Conservation (phyloP, 2,888 invertebrate genomes). For the Hypercompe scribonia region DNA sequence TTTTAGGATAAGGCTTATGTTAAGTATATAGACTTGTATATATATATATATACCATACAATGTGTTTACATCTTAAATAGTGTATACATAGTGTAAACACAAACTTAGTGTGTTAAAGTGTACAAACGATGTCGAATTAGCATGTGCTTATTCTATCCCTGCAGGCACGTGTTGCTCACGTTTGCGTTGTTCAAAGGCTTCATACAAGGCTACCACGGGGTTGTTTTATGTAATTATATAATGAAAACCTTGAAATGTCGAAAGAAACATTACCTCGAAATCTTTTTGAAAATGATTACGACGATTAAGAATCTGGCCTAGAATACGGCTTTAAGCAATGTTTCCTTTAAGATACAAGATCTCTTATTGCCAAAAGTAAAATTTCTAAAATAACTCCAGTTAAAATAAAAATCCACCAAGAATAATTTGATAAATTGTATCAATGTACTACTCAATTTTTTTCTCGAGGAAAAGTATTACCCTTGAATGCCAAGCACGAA, state of each 20-base stretch:
- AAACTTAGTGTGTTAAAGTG: not conserved
- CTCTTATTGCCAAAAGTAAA: not conserved
- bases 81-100: no score
- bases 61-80: no score
- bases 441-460: not conserved
- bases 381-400: no score
- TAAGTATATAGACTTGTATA: no score
- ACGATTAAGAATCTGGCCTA: no score
- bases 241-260: not conserved
- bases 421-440: not conserved
- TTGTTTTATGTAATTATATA: not conserved
- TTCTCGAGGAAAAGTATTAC: not conserved
- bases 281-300: no score
- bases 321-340: not conserved
- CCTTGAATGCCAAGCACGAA: not conserved
- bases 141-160: constrained; percentile 35
- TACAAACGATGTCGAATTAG: not conserved
- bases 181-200: constrained; percentile 48
- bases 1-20: not conserved
- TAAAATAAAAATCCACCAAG: not conserved
- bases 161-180: constrained; percentile 33
- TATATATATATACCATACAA: no score
- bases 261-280: not conserved
- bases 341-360: not conserved
- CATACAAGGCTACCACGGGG: constrained; percentile 13